These are phyloP conservation scores for Drosophila jambulina DNA, from an alignment of 1,140 invertebrate species.

Conservation along the genomic window DNA sequence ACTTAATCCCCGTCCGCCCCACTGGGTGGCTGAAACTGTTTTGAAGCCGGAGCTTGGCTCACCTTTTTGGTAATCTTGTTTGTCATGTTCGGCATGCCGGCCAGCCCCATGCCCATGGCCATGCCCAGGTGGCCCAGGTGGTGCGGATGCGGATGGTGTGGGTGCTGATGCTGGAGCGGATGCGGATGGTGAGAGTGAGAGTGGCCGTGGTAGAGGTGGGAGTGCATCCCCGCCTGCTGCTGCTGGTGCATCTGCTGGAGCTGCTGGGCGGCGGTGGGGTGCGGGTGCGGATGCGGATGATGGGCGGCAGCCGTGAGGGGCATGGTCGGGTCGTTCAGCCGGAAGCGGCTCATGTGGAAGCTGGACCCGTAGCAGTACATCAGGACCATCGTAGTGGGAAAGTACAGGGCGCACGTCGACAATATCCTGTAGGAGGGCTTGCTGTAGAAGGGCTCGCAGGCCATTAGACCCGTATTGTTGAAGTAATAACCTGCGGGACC, in stretches of 20 bases:
- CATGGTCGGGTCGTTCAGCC: constrained; percentile 87
- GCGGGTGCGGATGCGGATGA: constrained; percentile 76
- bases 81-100: constrained; percentile 77
- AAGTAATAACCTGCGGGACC: constrained; percentile 90
- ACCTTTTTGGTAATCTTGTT: constrained; percentile 85
- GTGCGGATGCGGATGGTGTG: constrained; percentile 55
- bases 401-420: constrained; percentile 93
- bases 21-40: constrained; percentile 10
- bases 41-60: constrained; percentile 18
- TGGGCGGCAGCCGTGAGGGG: constrained; percentile 83
- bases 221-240: constrained; percentile 34
- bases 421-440: constrained; percentile 91
- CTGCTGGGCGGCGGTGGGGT: constrained; percentile 53
- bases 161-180: constrained; percentile 53
- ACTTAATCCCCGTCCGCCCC: constrained; percentile 31
- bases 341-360: constrained; percentile 93
- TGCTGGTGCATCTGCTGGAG: constrained; percentile 56
- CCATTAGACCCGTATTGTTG: constrained; percentile 92
- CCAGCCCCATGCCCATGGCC: constrained; percentile 83
- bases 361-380: constrained; percentile 96
- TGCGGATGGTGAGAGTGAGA: constrained; percentile 51
- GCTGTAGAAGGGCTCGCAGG: constrained; percentile 94
- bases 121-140: constrained; percentile 75
- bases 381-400: constrained; percentile 94
- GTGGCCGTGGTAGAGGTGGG: constrained; percentile 63